Conservation (phyloP, 2,797 vertebrate genomes). For the Leptatherina wallacei region DNA sequence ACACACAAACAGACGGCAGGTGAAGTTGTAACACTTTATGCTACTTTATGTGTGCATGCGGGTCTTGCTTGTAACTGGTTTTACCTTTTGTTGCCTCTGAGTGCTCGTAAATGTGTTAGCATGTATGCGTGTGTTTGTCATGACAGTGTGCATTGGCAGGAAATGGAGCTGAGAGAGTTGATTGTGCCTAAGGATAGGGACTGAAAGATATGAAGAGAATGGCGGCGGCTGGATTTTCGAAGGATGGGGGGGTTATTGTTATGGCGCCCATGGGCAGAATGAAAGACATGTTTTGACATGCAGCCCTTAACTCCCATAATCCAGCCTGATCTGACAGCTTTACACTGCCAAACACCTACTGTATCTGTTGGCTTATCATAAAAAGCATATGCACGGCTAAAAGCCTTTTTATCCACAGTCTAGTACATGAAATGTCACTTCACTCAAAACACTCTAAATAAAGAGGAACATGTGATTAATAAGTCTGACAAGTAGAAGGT, state of each 20-base stretch:
- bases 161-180: constrained; percentile 59
- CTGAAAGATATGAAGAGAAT: constrained; percentile 63
- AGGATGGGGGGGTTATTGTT: constrained; percentile 53
- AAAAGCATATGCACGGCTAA: constrained; percentile 28
- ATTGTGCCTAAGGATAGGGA: constrained; percentile 57
- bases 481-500: neutral
- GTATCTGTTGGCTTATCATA: constrained; percentile 46
- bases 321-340: constrained; percentile 52
- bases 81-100: constrained; percentile 18
- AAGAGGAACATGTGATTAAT: neutral
- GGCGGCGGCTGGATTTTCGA: constrained; percentile 35
- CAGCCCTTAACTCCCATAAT: constrained; percentile 64
- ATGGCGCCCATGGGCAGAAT: constrained; percentile 55
- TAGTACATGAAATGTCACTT: neutral
- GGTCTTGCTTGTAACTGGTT: constrained; percentile 21
- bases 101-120: constrained; percentile 5
- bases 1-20: constrained; percentile 15
- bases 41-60: constrained; percentile 15
- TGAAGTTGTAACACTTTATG: constrained; percentile 13
- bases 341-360: constrained; percentile 43
- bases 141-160: constrained; percentile 41
- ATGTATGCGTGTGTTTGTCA: constrained; percentile 15
- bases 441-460: neutral
- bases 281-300: constrained; percentile 69
- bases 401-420: neutral